These are phyloP conservation scores for Drosophila trapezifrons DNA, from an alignment of 1,140 invertebrate species.

Conservation along the genomic window DNA sequence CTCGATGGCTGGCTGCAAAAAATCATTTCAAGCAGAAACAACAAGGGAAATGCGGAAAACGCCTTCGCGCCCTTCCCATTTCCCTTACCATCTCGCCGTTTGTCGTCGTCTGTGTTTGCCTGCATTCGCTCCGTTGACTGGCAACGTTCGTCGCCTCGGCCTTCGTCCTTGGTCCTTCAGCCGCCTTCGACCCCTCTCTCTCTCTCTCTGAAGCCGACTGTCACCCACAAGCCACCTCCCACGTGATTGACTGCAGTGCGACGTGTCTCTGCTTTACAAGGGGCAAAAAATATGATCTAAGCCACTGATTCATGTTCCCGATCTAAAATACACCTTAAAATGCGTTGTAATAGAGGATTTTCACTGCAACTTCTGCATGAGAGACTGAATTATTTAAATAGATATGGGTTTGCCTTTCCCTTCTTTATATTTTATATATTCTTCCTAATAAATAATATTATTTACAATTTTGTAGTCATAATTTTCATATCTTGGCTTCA, in stretches of 20 bases:
- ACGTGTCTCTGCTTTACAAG: constrained; percentile 58
- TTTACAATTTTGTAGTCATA: not conserved
- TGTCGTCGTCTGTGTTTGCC: constrained; percentile 70
- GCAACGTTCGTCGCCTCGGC: constrained; percentile 75
- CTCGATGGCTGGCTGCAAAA: constrained; percentile 44
- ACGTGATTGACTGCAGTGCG: constrained; percentile 74
- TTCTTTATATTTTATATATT: no score
- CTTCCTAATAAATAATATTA: no score
- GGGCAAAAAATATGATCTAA: constrained; percentile 18
- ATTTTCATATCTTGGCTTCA: not conserved
- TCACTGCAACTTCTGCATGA: no score
- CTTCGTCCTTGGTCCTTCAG: constrained; percentile 30
- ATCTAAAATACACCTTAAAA: constrained; percentile 7
- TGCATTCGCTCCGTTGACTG: constrained; percentile 76
- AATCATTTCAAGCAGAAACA: constrained; percentile 81
- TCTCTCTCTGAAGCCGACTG: no score
- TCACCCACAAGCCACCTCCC: constrained; percentile 22
- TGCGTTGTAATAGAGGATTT: not conserved
- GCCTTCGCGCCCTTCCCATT: constrained; percentile 58
- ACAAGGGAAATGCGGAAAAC: constrained; percentile 78
- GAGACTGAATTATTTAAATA: no score
- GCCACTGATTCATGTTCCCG: constrained; percentile 9
- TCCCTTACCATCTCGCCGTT: constrained; percentile 14
- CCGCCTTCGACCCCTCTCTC: not conserved
- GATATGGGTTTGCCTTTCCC: no score